Percentiles rank a stretch among this genome's conserved stretches.
These are phyloP conservation scores for Ectropis crepuscularia DNA, from an alignment of 2,888 invertebrate species.

Conservation along the genomic window DNA sequence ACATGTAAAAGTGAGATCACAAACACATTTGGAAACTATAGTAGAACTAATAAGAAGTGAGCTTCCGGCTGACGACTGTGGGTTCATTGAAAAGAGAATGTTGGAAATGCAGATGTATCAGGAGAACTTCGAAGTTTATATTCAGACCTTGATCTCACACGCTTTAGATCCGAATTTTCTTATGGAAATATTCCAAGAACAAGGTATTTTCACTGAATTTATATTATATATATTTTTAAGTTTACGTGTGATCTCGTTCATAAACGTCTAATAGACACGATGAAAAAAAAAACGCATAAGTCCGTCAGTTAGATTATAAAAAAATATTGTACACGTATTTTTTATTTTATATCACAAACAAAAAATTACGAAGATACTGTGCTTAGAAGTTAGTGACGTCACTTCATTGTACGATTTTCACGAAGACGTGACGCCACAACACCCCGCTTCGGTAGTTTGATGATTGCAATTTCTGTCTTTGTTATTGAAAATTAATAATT, in stretches of 20 bases:
- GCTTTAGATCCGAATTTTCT: constrained; percentile 95
- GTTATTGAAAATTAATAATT: too few relatives aligned
- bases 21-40: constrained; percentile 90
- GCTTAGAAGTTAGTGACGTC: too few relatives aligned
- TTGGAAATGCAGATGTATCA: constrained; percentile 91
- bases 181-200: constrained; percentile 94
- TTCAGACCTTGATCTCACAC: constrained; percentile 95
- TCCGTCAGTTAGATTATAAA: too few relatives aligned
- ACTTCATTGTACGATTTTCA: too few relatives aligned
- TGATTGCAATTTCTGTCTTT: too few relatives aligned
- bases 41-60: constrained; percentile 92
- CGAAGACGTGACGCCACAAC: too few relatives aligned
- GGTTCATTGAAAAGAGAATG: constrained; percentile 90
- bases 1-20: constrained; percentile 90
- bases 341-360: too few relatives aligned
- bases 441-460: too few relatives aligned
- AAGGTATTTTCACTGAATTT: constrained; percentile 83
- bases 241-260: neutral
- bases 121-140: constrained; percentile 95
- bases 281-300: too few relatives aligned
- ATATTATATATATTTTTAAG: neutral
- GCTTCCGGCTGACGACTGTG: constrained; percentile 87
- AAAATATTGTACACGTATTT: too few relatives aligned
- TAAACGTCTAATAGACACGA: too few relatives aligned
- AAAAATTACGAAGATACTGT: too few relatives aligned